phyloP scores from a whole-genome alignment of 2,113 vertebrate species.

The Procavia capensis region DNA sequence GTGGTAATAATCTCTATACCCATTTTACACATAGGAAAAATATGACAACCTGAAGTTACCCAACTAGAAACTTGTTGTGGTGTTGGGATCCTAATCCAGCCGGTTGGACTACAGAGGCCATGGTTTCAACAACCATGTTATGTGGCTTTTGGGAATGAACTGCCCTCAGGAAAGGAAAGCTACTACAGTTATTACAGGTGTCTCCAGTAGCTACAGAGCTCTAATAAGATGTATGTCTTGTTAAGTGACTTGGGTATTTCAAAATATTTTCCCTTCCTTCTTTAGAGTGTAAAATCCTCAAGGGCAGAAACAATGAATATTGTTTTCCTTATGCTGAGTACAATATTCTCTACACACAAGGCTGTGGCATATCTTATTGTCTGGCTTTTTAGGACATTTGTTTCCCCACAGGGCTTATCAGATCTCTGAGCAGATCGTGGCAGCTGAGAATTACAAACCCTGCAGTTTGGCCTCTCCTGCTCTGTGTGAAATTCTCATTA shows the following conservation, averaged over 20 bases:
- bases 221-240: background rate
- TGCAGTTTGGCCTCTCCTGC: background rate
- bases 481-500: slow-evolving; percentile 2
- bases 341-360: background rate
- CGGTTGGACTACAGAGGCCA: background rate
- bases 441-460: slow-evolving; percentile 6
- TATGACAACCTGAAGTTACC: background rate
- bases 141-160: slow-evolving; percentile 9
- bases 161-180: background rate
- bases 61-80: background rate
- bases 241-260: slow-evolving; percentile 22
- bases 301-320: background rate
- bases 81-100: background rate
- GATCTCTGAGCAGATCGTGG: background rate
- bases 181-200: background rate
- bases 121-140: background rate
- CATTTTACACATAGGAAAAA: background rate
- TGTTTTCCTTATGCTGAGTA: slow-evolving; percentile 4
- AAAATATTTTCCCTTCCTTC: slow-evolving; percentile 23
- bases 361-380: background rate
- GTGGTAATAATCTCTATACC: too few relatives aligned
- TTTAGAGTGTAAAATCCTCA: slow-evolving; percentile 26
- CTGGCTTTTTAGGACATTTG: background rate
- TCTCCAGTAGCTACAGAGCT: background rate
- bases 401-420: slow-evolving; percentile 15